phyloP scores from a whole-genome alignment of 2,797 vertebrate genomes.

The Danio jaintianensis region DNA sequence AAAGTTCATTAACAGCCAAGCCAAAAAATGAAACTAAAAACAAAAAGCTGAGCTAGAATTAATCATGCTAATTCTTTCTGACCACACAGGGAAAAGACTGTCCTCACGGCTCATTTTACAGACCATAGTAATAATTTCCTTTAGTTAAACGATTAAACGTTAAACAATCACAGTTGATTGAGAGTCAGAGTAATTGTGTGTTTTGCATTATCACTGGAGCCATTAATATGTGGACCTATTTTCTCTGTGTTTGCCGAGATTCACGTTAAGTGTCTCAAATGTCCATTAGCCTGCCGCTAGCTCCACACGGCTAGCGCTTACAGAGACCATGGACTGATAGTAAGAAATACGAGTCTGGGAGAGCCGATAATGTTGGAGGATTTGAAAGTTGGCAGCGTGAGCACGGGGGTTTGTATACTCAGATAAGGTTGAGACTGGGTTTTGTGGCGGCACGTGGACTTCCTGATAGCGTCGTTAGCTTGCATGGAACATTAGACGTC shows the following conservation, averaged over 20 bases:
- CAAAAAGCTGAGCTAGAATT: no score
- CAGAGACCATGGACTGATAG: constrained; percentile 6
- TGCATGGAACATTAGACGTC: constrained; percentile 54
- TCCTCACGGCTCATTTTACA: constrained; percentile 65
- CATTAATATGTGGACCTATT: constrained; percentile 63
- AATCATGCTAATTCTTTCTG: constrained; percentile 22
- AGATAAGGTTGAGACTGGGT: constrained; percentile 54
- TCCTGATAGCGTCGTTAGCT: constrained; percentile 49
- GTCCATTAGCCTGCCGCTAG: constrained; percentile 22
- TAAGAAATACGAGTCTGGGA: constrained; percentile 54
- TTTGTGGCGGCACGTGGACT: constrained; percentile 57
- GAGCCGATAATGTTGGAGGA: constrained; percentile 42
- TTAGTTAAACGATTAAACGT: constrained; percentile 76
- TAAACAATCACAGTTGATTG: constrained; percentile 66
- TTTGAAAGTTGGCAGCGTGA: constrained; percentile 48
- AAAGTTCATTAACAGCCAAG: no score
- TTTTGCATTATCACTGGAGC: constrained; percentile 69
- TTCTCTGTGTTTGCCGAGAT: constrained; percentile 32
- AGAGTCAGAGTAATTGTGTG: constrained; percentile 65
- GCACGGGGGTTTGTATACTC: constrained; percentile 26
- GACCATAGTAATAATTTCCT: constrained; percentile 69
- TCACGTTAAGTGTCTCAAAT: constrained; percentile 28
- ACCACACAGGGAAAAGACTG: constrained; percentile 56
- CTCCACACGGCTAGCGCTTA: constrained; percentile 18
- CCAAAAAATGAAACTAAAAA: no score